These are phyloP conservation scores for Thumatha senex DNA, from an alignment of 2,888 invertebrate species.

Conservation along the genomic window DNA sequence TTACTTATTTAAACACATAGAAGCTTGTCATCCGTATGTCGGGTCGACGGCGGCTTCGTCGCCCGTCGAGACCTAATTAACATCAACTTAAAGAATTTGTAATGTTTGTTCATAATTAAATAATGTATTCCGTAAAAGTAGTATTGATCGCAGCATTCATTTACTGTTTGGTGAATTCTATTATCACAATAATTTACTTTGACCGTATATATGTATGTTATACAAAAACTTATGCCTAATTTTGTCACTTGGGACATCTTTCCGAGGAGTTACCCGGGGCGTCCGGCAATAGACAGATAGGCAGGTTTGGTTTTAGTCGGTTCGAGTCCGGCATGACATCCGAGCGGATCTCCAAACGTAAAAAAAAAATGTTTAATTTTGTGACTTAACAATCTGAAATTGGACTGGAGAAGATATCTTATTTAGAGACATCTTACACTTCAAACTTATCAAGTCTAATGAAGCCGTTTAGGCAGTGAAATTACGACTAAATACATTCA, in stretches of 20 bases:
- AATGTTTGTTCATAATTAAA: conserved; percentile 54
- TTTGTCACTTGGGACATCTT: too few species aligned
- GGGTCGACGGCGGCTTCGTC: conserved; percentile 10
- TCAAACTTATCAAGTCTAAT: not conserved
- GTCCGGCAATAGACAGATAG: too few species aligned
- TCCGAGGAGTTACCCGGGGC: too few species aligned
- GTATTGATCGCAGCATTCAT: conserved; percentile 40
- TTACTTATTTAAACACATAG: conserved; percentile 29
- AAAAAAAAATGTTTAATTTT: too few species aligned
- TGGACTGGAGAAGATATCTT: too few species aligned
- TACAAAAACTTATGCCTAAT: too few species aligned
- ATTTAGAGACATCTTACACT: too few species aligned
- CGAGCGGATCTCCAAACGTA: too few species aligned
- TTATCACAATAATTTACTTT: not conserved
- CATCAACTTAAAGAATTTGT: conserved; percentile 62
- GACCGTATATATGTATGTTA: too few species aligned
- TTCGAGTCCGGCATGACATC: too few species aligned
- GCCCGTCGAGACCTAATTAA: conserved; percentile 48
- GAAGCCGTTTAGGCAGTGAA: not conserved
- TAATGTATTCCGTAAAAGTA: conserved; percentile 45
- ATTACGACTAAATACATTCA: not conserved
- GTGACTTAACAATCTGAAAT: too few species aligned
- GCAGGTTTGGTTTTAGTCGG: too few species aligned
- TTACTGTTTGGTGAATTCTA: conserved; percentile 3
- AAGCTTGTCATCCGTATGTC: conserved; percentile 9